Conservation (phyloP, 2,888 invertebrate species). For the Agonopterix arenella region DNA sequence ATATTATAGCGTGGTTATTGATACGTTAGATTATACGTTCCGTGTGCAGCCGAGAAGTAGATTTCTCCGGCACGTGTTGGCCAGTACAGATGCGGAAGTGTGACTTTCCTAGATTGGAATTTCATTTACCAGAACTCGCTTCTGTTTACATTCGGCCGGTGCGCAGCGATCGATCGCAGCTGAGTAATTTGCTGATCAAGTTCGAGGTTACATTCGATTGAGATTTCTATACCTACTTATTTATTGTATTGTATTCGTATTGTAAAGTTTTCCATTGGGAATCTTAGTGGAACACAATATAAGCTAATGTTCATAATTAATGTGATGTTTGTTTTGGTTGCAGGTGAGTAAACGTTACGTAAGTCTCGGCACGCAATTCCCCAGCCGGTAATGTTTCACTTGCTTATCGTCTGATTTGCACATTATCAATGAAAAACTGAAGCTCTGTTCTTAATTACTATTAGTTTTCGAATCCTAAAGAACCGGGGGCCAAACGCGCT, state of each 20-base stretch:
- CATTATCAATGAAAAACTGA: no score
- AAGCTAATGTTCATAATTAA: constrained; percentile 14
- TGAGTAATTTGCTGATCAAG: no score
- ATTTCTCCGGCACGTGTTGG: constrained; percentile 38
- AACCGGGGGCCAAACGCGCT: no score
- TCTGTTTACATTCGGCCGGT: constrained; percentile 43
- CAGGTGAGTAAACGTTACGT: constrained; percentile 44
- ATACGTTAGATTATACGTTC: neutral
- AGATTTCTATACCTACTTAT: no score
- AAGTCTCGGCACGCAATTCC: constrained; percentile 26
- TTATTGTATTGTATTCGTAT: no score
- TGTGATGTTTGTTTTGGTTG: constrained; percentile 39
- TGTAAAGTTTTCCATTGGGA: constrained; percentile 7
- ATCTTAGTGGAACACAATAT: constrained; percentile 5
- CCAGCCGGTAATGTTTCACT: constrained; percentile 28
- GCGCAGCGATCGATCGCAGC: no score
- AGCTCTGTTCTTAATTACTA: no score
- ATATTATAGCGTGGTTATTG: constrained; percentile 1
- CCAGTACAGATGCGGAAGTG: constrained; percentile 43
- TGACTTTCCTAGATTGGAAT: constrained; percentile 50
- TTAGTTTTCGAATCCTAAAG: no score
- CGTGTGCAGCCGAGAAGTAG: neutral
- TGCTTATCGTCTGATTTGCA: constrained; percentile 7
- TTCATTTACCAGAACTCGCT: constrained; percentile 46
- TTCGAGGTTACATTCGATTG: no score